Conservation (phyloP, 2,888 invertebrate genomes). For the Rotaria macrura region DNA sequence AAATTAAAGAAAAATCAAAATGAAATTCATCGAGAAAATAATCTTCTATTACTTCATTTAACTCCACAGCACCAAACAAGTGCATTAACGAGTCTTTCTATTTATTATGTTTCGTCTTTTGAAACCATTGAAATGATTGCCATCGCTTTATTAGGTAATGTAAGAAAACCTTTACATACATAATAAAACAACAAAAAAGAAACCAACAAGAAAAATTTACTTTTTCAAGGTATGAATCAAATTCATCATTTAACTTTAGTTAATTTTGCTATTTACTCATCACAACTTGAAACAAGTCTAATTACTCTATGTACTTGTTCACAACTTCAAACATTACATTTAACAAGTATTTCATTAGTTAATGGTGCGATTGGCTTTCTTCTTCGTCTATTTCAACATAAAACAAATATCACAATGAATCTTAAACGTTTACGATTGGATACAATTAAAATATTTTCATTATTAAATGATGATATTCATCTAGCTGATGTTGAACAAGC, state of each 20-base stretch:
- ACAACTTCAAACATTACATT: not conserved
- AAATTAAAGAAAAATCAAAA: not conserved
- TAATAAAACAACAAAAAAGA: too few species aligned
- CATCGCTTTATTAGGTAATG: not conserved
- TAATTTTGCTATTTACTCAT: not conserved
- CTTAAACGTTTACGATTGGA: not conserved
- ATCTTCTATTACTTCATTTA: not conserved
- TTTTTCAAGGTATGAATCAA: not conserved
- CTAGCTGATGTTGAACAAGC: not conserved
- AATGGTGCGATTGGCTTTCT: not conserved
- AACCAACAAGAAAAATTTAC: too few species aligned
- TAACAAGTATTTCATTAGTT: not conserved
- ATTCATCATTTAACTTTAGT: not conserved
- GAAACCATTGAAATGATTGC: not conserved
- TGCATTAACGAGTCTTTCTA: not conserved
- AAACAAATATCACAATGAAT: not conserved
- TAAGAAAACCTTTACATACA: too few species aligned
- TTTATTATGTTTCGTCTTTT: not conserved
- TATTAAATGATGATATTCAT: not conserved
- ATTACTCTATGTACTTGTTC: not conserved
- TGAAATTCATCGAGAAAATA: not conserved
- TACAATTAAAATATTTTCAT: not conserved
- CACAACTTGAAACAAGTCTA: not conserved
- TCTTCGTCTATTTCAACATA: not conserved
- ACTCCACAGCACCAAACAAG: not conserved